Percentiles rank a stretch among this genome's conserved stretches.
phyloP scores from a whole-genome alignment of 2,888 invertebrate genomes.

The Plebejus argus region DNA sequence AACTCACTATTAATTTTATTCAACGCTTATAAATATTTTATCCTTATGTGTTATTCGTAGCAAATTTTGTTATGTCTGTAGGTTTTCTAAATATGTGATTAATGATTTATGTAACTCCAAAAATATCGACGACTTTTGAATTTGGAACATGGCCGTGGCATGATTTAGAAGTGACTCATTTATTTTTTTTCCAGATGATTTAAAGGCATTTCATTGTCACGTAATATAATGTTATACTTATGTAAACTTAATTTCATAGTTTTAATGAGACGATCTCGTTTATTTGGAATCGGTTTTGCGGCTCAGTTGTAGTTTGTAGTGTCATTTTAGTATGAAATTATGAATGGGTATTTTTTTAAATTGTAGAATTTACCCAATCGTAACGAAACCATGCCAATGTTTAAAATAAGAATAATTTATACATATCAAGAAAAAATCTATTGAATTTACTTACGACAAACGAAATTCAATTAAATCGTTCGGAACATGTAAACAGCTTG shows the following conservation, averaged over 20 bases:
- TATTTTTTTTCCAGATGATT: neutral
- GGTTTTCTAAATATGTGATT: conserved; percentile 6
- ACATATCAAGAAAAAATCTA: neutral
- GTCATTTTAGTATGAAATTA: no score
- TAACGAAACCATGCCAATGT: neutral
- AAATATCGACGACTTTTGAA: conserved; percentile 19
- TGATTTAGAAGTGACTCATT: conserved; percentile 22
- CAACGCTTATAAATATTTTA: no score
- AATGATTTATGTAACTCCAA: conserved; percentile 22
- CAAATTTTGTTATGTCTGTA: neutral
- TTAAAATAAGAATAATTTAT: neutral
- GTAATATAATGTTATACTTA: neutral
- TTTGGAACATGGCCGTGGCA: conserved; percentile 24
- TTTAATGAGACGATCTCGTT: no score
- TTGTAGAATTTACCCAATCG: no score
- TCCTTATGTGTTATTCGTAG: neutral
- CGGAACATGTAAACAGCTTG: neutral
- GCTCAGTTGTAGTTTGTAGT: no score
- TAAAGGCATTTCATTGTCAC: neutral
- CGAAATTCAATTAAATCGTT: neutral
- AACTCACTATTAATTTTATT: no score
- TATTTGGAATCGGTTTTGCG: no score
- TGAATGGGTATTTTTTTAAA: no score
- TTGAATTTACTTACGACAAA: neutral
- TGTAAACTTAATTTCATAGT: no score